A percentile compares a stretch with the other conserved stretches of the same genome.
phyloP scores from a whole-genome alignment of 2,113 vertebrate genomes.

The Centropristis striata region DNA sequence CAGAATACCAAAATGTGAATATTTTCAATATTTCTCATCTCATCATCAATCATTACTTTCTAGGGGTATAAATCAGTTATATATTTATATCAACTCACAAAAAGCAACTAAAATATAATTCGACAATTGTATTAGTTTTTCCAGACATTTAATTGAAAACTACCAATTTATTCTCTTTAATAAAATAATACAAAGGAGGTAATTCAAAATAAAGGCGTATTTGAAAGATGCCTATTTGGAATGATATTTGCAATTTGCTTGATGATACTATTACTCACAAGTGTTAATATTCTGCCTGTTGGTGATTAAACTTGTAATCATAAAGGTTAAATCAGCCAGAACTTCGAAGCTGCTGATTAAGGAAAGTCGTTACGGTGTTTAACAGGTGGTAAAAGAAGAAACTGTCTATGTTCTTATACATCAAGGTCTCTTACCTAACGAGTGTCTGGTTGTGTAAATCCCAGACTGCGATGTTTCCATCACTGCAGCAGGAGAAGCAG shows the following conservation, averaged over 20 bases:
- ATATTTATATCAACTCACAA: too few species aligned
- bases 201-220: too few species aligned
- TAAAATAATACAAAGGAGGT: too few species aligned
- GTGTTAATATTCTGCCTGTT: not conserved
- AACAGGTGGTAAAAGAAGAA: not conserved
- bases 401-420: too few species aligned
- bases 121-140: too few species aligned
- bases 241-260: too few species aligned
- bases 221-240: too few species aligned
- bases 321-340: slow-evolving; percentile 8
- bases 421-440: slow-evolving; percentile 88
- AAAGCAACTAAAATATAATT: too few species aligned
- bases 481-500: slow-evolving; percentile 98
- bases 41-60: too few species aligned
- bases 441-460: slow-evolving; percentile 98
- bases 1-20: slow-evolving; percentile 23
- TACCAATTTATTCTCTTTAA: too few species aligned
- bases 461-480: slow-evolving; percentile 98
- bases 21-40: slow-evolving; percentile 19
- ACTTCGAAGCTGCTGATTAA: not conserved
- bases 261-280: not conserved
- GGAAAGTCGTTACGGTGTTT: not conserved
- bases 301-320: slow-evolving; percentile 2
- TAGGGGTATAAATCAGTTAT: too few species aligned
- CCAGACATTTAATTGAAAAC: too few species aligned